A percentile compares a stretch with the other conserved stretches of the same genome.
Conservation (phyloP, 2,888 invertebrate genomes). For the Gymnoscelis rufifasciata region DNA sequence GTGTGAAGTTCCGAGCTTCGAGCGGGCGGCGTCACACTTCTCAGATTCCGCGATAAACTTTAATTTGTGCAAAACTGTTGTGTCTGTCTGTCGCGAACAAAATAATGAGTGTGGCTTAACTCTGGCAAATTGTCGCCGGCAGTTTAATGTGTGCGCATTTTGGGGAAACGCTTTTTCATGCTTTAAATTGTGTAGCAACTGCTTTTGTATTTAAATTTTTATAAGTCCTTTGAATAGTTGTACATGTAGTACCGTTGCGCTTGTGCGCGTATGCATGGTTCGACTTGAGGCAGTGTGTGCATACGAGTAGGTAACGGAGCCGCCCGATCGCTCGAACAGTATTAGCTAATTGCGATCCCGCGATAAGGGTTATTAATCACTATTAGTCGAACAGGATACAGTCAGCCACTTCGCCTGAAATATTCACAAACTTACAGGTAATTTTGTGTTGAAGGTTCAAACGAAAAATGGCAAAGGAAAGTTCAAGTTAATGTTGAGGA, state of each 20-base stretch:
- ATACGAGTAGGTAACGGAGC: background rate
- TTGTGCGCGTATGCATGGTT: no score
- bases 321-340: slow-evolving; percentile 32
- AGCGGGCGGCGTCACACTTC: slow-evolving; percentile 19
- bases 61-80: slow-evolving; percentile 25
- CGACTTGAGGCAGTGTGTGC: background rate
- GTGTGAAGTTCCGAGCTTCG: slow-evolving; percentile 6
- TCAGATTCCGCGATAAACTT: slow-evolving; percentile 25
- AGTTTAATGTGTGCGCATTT: background rate
- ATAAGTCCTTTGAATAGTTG: no score
- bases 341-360: slow-evolving; percentile 52
- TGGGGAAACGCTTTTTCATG: background rate
- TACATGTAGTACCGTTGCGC: no score
- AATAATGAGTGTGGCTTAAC: slow-evolving; percentile 18
- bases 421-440: slow-evolving; percentile 29
- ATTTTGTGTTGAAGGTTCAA: slow-evolving; percentile 22
- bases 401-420: slow-evolving; percentile 16
- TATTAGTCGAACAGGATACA: slow-evolving; percentile 32
- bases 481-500: slow-evolving; percentile 22
- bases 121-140: slow-evolving; percentile 3
- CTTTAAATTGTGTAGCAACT: no score
- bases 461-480: slow-evolving; percentile 17
- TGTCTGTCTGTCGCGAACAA: slow-evolving; percentile 6
- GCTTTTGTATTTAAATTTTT: no score
- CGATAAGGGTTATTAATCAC: slow-evolving; percentile 45